Percentiles rank a stretch among this genome's conserved stretches.
Evolutionary conservation across 2,888 invertebrate species (phyloP).

Genomic region (Drosophila fulvimacula): DNA sequence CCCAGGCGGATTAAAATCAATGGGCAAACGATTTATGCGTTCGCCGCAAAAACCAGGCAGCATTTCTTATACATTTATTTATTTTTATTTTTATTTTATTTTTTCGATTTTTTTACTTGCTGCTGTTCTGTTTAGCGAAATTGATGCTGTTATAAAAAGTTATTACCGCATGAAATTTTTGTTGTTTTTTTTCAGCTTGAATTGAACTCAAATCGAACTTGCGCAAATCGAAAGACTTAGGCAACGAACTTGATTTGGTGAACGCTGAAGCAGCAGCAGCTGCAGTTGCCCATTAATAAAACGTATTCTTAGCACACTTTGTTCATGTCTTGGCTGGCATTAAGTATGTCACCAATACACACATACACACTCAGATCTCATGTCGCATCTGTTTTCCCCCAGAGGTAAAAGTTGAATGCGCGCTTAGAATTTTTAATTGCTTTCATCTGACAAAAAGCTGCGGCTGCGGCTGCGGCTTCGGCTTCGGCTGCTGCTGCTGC

Average conservation of each 20-base stretch:
- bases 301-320: constrained; percentile 23
- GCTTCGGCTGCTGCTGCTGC: constrained; percentile 36
- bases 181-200: no score
- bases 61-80: constrained; percentile 26
- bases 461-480: constrained; percentile 37
- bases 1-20: constrained; percentile 78
- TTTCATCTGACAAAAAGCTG: constrained; percentile 49
- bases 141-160: constrained; percentile 73
- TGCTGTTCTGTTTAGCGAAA: constrained; percentile 40
- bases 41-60: constrained; percentile 33
- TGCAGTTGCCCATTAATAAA: constrained; percentile 13
- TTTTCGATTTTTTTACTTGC: constrained; percentile 7
- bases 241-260: constrained; percentile 63
- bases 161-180: constrained; percentile 45
- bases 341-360: constrained; percentile 64
- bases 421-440: constrained; percentile 80
- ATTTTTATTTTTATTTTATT: not conserved
- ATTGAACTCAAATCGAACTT: constrained; percentile 13
- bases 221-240: constrained; percentile 68
- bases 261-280: not conserved
- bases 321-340: constrained; percentile 20
- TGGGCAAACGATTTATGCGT: constrained; percentile 73
- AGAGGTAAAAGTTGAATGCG: constrained; percentile 65
- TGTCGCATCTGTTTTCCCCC: constrained; percentile 25
- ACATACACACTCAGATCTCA: constrained; percentile 31